Base-by-base conservation (phyloP, 1,140 invertebrate genomes). In the Diuraphis noxia region DNA sequence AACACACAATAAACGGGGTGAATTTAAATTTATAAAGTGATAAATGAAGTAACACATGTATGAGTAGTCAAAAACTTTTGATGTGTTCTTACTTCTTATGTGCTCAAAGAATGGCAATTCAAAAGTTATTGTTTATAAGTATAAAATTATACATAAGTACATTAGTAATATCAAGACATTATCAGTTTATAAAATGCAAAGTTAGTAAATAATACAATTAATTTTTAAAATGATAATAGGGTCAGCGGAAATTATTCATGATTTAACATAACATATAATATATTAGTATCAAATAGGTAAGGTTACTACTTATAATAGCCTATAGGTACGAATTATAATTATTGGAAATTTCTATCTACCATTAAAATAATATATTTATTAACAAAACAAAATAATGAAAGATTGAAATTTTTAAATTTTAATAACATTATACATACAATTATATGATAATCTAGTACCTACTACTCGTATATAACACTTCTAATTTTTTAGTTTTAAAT, bases 11-110 rank as follows among this genome's bases (percentile, higher is more conserved):
- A 91, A 91, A 91, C 72, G 89, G 41, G 89, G 89, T 91, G 89
- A 91, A 81, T 91, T 89, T 89, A 79, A 89, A 89, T 89, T 77
- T 52, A 91, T 91, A 82, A 91, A 91, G 72, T 91, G 89, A 91
- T 91, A 91, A 91, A 91, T 91, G 89, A 81, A 91, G 77, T 49
- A 91, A 91, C 89, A 91, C 89, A 49, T 81, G 77, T 91, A 79
- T 46, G 63, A 89, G 63, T 63, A 36, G 86, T 63, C 36, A 17
- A 88, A 88, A 88, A 88, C 86, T 88, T 88, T 88, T 63, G 52
- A 88, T 88, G 86, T 63, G 86, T 63, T 88, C 86, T 88, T 30
- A 40, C 17, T 23, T 36, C 10, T 25, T 43, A 88, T 40, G 30
- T 40, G 36, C 21, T n/a, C 5, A 52, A 2, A 1, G 43, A n/a